These are phyloP conservation scores for Protonemura montana DNA, from an alignment of 2,888 invertebrate species.

Conservation along the genomic window DNA sequence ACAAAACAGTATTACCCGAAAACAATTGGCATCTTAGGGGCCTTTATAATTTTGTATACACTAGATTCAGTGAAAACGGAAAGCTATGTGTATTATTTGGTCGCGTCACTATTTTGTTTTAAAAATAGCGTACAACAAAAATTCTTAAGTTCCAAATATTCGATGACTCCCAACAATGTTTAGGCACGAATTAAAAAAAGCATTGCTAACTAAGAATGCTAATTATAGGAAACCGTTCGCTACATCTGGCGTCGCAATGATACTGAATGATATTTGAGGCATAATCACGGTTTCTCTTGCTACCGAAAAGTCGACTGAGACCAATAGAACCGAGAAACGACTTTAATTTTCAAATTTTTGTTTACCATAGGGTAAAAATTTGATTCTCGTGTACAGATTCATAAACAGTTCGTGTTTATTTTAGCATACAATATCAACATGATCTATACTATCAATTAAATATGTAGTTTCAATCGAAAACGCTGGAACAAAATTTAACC, in stretches of 20 bases:
- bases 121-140: conserved; percentile 2
- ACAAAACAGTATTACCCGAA: no score
- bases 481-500: no score
- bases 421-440: no score
- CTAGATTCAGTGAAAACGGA: background rate
- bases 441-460: no score
- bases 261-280: background rate
- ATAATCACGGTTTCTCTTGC: background rate
- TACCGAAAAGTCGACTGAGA: no score
- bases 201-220: background rate
- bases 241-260: background rate
- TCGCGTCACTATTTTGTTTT: background rate
- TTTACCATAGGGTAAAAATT: no score
- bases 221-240: background rate
- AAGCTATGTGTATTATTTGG: background rate
- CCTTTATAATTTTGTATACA: background rate
- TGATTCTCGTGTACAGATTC: no score
- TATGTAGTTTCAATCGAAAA: no score
- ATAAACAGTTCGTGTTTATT: no score
- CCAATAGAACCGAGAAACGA: no score
- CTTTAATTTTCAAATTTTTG: no score
- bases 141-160: background rate
- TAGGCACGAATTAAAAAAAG: background rate
- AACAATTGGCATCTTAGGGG: no score
- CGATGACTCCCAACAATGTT: background rate